Evolutionary conservation across 2,888 invertebrate genomes (phyloP).

Genomic region (Cantharis rufa): DNA sequence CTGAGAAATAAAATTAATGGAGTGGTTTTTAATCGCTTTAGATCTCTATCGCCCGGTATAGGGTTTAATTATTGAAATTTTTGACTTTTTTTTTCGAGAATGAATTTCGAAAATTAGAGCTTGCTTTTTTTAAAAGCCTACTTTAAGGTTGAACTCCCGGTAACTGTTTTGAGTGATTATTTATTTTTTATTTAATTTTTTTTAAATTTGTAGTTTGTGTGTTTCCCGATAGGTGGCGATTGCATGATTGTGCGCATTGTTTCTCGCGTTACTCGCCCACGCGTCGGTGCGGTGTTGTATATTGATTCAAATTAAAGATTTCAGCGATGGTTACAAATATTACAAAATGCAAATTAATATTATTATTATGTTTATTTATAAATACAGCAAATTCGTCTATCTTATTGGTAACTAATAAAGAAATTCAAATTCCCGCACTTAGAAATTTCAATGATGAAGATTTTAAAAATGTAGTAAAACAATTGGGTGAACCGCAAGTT

Average conservation of each 20-base stretch:
- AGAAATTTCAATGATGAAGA: slow-evolving; percentile 47
- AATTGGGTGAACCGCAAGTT: slow-evolving; percentile 44
- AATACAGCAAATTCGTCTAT: neutral
- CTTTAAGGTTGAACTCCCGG: too few relatives aligned
- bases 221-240: neutral
- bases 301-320: neutral
- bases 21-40: too few relatives aligned
- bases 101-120: too few relatives aligned
- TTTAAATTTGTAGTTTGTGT: neutral
- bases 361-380: neutral
- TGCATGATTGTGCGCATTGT: neutral
- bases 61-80: too few relatives aligned
- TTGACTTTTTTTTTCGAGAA: too few relatives aligned
- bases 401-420: slow-evolving; percentile 14
- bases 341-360: neutral
- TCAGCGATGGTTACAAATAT: neutral
- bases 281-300: neutral
- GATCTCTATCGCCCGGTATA: too few relatives aligned
- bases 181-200: too few relatives aligned
- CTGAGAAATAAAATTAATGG: too few relatives aligned
- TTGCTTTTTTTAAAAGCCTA: too few relatives aligned
- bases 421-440: slow-evolving; percentile 47
- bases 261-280: neutral
- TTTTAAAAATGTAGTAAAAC: slow-evolving; percentile 42
- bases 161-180: too few relatives aligned